Evolutionary conservation across 1,140 invertebrate genomes (phyloP).

Genomic region (Glossosoma conforme): DNA sequence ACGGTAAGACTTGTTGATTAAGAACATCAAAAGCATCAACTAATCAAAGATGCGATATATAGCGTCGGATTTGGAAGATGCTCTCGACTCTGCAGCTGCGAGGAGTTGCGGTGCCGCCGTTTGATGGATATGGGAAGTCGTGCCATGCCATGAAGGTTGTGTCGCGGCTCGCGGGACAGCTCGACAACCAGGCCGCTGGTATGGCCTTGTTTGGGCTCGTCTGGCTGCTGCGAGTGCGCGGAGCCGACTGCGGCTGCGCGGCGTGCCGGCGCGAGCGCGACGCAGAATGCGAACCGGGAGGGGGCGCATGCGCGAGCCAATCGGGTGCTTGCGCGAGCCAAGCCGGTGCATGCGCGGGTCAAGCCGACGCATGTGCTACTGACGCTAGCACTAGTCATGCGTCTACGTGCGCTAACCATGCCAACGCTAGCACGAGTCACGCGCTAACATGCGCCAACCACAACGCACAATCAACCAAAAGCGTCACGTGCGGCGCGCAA

Average conservation of each 20-base stretch:
- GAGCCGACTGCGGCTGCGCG: constrained; percentile 66
- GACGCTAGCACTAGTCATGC: too few species aligned
- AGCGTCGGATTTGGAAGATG: too few species aligned
- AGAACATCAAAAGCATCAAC: too few species aligned
- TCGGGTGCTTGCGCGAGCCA: constrained; percentile 1
- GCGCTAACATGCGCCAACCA: too few species aligned
- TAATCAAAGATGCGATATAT: too few species aligned
- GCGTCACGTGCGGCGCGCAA: constrained; percentile 62
- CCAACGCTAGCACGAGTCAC: too few species aligned
- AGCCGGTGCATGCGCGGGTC: not conserved
- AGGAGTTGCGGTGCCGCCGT: not conserved
- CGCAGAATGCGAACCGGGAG: constrained; percentile 32
- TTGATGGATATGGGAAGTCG: constrained; percentile 7
- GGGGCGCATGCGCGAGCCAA: constrained; percentile 1
- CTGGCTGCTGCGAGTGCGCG: constrained; percentile 71
- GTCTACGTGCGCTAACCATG: too few species aligned
- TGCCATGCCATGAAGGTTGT: constrained; percentile 2
- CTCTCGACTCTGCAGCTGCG: constrained; percentile 2
- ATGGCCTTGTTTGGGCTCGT: constrained; percentile 84
- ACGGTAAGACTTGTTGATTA: too few species aligned
- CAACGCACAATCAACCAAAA: too few species aligned
- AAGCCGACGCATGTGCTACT: too few species aligned
- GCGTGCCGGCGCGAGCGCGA: constrained; percentile 59
- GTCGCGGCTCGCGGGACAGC: constrained; percentile 34
- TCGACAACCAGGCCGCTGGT: constrained; percentile 61